A percentile compares a stretch with the other conserved stretches of the same genome.
Evolutionary conservation across 1,140 invertebrate species (phyloP).

Genomic region (Nymphalis io): DNA sequence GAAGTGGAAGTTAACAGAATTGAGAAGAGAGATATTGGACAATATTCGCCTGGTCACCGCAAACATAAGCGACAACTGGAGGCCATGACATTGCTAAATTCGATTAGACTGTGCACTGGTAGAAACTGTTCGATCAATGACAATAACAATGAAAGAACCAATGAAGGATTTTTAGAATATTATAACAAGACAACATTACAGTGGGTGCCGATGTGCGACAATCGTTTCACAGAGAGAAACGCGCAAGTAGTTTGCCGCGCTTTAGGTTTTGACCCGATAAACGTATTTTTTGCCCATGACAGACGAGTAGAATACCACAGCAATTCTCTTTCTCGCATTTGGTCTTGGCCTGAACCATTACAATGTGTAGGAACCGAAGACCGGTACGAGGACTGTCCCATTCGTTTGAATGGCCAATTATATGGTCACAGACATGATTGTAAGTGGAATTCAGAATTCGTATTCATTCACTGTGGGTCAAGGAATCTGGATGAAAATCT

Average conservation of each 20-base stretch:
- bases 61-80: constrained; percentile 78
- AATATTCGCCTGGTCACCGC: constrained; percentile 57
- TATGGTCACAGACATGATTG: constrained; percentile 92
- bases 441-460: constrained; percentile 93
- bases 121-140: constrained; percentile 84
- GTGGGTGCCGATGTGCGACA: constrained; percentile 98
- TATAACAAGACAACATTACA: constrained; percentile 97
- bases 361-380: constrained; percentile 92
- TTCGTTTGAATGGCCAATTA: constrained; percentile 93
- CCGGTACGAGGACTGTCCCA: constrained; percentile 92
- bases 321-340: constrained; percentile 90
- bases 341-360: constrained; percentile 97
- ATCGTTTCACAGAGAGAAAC: constrained; percentile 95
- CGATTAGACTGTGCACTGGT: constrained; percentile 88
- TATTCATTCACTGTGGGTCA: constrained; percentile 95
- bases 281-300: constrained; percentile 92
- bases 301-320: constrained; percentile 91
- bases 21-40: constrained; percentile 61
- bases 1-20: constrained; percentile 74
- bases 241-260: constrained; percentile 97
- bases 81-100: constrained; percentile 80
- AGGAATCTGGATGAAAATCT: constrained; percentile 85
- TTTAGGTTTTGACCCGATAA: constrained; percentile 93
- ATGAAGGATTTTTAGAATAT: constrained; percentile 95
- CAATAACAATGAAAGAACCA: constrained; percentile 75